A percentile compares a stretch with the other conserved stretches of the same genome.
Conservation (phyloP, 2,888 invertebrate species). For the Exocentrus adspersus region DNA sequence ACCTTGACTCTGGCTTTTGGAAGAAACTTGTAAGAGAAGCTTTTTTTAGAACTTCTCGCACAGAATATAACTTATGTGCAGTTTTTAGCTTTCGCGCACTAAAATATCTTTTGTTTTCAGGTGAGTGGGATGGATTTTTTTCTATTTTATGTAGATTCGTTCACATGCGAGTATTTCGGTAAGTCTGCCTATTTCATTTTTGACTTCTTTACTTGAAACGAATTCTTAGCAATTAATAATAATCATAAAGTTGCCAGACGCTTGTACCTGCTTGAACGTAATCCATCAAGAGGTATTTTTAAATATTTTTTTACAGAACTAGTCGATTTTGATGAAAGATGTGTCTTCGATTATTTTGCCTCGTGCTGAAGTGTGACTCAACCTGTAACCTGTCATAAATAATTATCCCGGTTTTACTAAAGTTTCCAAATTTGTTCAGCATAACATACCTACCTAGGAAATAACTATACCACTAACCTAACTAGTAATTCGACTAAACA, state of each 20-base stretch:
- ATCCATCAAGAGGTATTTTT: constrained; percentile 12
- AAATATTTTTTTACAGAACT: background rate
- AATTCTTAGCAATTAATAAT: constrained; percentile 6
- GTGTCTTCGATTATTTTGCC: background rate
- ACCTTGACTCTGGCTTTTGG: too few relatives aligned
- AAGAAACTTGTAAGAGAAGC: too few relatives aligned
- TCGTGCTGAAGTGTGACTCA: too few relatives aligned
- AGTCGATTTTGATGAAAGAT: background rate
- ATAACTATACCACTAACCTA: too few relatives aligned
- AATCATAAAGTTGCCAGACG: background rate
- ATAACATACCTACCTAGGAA: too few relatives aligned
- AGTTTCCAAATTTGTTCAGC: too few relatives aligned
- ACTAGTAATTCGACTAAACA: too few relatives aligned
- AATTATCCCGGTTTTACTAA: too few relatives aligned
- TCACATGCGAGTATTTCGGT: background rate
- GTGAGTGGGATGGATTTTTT: background rate
- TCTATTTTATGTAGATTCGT: background rate
- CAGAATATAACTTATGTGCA: too few relatives aligned
- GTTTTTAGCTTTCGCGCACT: constrained; percentile 29
- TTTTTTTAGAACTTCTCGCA: too few relatives aligned
- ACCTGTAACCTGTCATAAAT: too few relatives aligned
- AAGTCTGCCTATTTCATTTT: background rate
- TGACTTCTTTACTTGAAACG: background rate
- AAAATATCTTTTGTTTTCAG: constrained; percentile 13
- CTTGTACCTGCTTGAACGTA: constrained; percentile 15